Percentiles rank a stretch among this genome's conserved stretches.
These are phyloP conservation scores for Torymus texanus DNA, from an alignment of 2,888 invertebrate species.

Conservation along the genomic window DNA sequence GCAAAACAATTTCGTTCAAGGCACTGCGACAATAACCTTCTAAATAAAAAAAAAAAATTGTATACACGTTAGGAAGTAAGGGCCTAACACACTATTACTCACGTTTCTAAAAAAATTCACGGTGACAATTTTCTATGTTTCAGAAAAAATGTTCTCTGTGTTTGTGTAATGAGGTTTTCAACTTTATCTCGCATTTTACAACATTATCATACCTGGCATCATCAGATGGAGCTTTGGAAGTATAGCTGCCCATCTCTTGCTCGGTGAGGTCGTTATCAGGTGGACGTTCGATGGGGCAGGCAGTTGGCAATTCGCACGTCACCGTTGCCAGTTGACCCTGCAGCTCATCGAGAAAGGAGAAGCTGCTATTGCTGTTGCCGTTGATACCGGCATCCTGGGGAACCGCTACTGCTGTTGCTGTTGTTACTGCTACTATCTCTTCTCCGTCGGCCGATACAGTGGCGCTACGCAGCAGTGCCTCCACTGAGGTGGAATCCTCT, in stretches of 20 bases:
- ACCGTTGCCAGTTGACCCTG: slow-evolving; percentile 11
- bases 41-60: no score
- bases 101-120: no score
- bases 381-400: not conserved
- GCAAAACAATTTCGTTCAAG: no score
- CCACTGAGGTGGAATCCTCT: slow-evolving; percentile 66
- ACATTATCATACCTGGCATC: slow-evolving; percentile 37
- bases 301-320: not conserved
- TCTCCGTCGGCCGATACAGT: not conserved
- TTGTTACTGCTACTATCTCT: not conserved
- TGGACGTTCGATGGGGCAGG: not conserved
- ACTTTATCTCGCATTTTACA: no score
- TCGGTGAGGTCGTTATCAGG: slow-evolving; percentile 2
- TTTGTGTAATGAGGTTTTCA: no score
- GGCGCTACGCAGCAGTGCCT: slow-evolving; percentile 11
- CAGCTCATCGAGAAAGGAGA: slow-evolving; percentile 42
- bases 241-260: slow-evolving; percentile 37
- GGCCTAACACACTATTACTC: no score
- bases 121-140: no score
- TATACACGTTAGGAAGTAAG: no score
- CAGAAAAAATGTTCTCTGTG: no score
- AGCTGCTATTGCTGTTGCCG: not conserved
- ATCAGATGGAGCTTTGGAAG: slow-evolving; percentile 15
- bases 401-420: not conserved
- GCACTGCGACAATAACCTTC: no score